Evolutionary conservation across 2,797 vertebrate genomes (phyloP).

Genomic region (Clamator glandarius): DNA sequence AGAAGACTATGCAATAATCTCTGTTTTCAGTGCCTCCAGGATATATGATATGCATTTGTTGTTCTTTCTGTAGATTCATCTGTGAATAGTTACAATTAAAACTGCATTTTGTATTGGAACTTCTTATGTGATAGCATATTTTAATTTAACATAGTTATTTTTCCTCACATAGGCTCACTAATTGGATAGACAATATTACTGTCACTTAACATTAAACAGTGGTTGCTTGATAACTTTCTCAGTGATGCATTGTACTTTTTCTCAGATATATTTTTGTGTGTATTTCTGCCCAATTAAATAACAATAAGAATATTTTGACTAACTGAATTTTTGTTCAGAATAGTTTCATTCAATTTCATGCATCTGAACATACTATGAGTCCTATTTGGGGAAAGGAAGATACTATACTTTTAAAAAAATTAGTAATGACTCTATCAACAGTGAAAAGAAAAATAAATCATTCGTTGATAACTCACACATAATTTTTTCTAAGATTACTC

Average conservation of each 20-base stretch:
- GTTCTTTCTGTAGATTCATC: not conserved
- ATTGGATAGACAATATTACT: not conserved
- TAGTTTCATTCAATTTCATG: not conserved
- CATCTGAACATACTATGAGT: not conserved
- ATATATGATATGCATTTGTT: not conserved
- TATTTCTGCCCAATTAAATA: not conserved
- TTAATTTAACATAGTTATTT: not conserved
- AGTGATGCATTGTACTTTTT: not conserved
- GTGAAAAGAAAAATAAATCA: not conserved
- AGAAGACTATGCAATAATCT: not conserved
- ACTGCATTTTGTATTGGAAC: not conserved
- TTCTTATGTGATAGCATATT: not conserved
- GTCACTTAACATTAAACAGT: not conserved
- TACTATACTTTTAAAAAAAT: not conserved
- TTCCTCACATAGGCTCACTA: not conserved
- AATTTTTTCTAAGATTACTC: not conserved
- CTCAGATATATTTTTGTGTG: not conserved
- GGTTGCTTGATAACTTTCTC: not conserved
- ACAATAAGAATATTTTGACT: not conserved
- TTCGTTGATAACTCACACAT: not conserved
- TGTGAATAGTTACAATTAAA: not conserved
- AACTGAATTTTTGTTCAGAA: not conserved
- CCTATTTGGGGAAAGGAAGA: not conserved
- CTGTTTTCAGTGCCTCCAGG: not conserved
- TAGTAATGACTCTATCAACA: not conserved